Evolutionary conservation across 2,113 vertebrate species (phyloP).

Genomic region (Anguilla japonica): DNA sequence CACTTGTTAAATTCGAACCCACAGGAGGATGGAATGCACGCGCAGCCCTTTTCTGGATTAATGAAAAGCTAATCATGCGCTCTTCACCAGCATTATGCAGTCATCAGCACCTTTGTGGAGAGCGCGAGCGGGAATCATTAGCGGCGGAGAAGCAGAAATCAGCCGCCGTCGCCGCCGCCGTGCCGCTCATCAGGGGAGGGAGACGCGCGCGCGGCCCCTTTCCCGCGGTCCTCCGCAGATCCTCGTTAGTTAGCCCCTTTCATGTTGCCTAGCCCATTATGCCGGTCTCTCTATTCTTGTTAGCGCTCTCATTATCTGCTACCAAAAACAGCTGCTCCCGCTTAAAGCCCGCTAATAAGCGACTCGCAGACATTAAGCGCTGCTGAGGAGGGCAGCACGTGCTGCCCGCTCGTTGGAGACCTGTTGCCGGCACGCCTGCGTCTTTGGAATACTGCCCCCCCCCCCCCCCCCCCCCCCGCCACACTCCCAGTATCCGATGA

Average conservation of each 20-base stretch:
- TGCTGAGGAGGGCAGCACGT: not conserved
- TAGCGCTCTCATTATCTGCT: not conserved
- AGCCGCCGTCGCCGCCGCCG: not conserved
- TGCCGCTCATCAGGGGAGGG: not conserved
- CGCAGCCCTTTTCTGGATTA: not conserved
- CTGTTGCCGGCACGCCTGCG: not conserved
- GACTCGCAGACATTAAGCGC: not conserved
- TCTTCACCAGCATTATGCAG: not conserved
- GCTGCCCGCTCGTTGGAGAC: not conserved
- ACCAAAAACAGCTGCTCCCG: conserved; percentile 2
- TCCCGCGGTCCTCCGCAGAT: not conserved
- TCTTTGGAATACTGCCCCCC: not conserved
- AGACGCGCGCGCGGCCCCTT: not conserved
- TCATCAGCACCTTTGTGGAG: conserved; percentile 5
- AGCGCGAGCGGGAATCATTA: not conserved
- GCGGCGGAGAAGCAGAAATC: not conserved
- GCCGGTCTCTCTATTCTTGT: not conserved
- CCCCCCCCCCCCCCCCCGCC: not conserved
- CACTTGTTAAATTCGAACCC: not conserved
- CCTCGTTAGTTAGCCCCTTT: not conserved
- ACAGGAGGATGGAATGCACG: not conserved
- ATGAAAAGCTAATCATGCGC: not conserved
- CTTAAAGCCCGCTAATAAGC: not conserved
- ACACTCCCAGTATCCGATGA: not conserved
- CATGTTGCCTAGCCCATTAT: not conserved